Base-by-base conservation (phyloP, 2,888 invertebrate genomes). In the Napeogenes sylphis region DNA sequence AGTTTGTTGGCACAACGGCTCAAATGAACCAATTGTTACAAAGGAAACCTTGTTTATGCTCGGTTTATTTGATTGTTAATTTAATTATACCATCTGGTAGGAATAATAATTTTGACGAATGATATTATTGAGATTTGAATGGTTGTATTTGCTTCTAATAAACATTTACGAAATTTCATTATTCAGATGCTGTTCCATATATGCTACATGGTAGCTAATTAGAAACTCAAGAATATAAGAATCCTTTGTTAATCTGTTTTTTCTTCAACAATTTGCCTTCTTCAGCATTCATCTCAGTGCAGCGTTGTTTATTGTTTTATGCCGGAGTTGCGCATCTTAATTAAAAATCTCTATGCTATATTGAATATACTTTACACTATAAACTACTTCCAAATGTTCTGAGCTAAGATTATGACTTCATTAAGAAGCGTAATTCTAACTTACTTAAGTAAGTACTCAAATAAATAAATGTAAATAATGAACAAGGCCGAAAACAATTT, bases 21-120 rank as follows among this genome's bases (percentile, higher is more conserved):
- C 59, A 55, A 63, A 35, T 56, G 45, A 8, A 38, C 53, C 51
- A 53, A 56, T 59, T 59, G 53, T 56, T 56, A 53, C 6, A 64
- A 64, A 57, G 61, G 42, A 61, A 61, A 21, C 46, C 14, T 35
- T 55, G 14, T 12, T 54, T 13, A 12, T 35, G 55, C 45, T 55
- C 13, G 60, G 35, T 30, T 51, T 30, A 51, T 30, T 51, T 30
- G 51, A 12, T 51, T 6, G 14, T 14, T 14, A 47, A 14, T 47
- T 30, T 51, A 51, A 51, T 51, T 51, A 12, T 51, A 51, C 51
- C 6, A 51, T 51, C 30, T 30, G 30, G 21, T 30, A 14, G 3
- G 13, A 47, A n/a, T 21, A 21, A 47, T 47, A 46, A 46, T 12
- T 46, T 21, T 14, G n/a, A 2, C 14, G n/a, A 14, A 47, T 4